These are phyloP conservation scores for Clistopyga incitator DNA, from an alignment of 2,888 invertebrate species.

Conservation along the genomic window DNA sequence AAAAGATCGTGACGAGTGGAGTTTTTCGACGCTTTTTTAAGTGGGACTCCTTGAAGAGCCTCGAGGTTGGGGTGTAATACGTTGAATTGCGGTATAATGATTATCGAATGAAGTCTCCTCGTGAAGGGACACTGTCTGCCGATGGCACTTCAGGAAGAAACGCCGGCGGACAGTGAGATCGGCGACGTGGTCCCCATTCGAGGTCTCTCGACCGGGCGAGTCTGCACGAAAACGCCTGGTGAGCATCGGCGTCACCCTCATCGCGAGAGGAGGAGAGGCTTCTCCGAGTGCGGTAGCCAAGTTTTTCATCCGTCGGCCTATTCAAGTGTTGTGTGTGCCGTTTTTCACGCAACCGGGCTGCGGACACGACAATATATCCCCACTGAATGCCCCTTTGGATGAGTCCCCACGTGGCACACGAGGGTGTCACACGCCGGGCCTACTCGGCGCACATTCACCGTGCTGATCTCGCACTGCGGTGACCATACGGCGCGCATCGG, in stretches of 20 bases:
- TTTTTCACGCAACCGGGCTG: slow-evolving; percentile 77
- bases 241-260: slow-evolving; percentile 47
- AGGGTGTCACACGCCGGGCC: slow-evolving; percentile 73
- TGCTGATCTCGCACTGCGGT: slow-evolving; percentile 74
- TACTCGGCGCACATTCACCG: slow-evolving; percentile 75
- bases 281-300: slow-evolving; percentile 76
- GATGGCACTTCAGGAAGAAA: slow-evolving; percentile 57
- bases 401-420: slow-evolving; percentile 79
- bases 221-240: slow-evolving; percentile 70
- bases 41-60: slow-evolving; percentile 10
- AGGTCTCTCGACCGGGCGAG: slow-evolving; percentile 60
- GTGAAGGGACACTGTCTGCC: slow-evolving; percentile 41
- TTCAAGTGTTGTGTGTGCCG: slow-evolving; percentile 79
- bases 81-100: slow-evolving; percentile 51
- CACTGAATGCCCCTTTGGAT: slow-evolving; percentile 77
- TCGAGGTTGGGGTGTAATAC: slow-evolving; percentile 4
- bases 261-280: slow-evolving; percentile 69
- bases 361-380: slow-evolving; percentile 74
- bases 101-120: slow-evolving; percentile 59
- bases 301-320: slow-evolving; percentile 78
- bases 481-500: slow-evolving; percentile 64
- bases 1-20: slow-evolving; percentile 22
- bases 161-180: slow-evolving; percentile 35
- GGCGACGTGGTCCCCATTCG: slow-evolving; percentile 43
- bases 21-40: slow-evolving; percentile 28